Evolutionary conservation across 2,888 invertebrate species (phyloP).

Genomic region (Polietes domitor): DNA sequence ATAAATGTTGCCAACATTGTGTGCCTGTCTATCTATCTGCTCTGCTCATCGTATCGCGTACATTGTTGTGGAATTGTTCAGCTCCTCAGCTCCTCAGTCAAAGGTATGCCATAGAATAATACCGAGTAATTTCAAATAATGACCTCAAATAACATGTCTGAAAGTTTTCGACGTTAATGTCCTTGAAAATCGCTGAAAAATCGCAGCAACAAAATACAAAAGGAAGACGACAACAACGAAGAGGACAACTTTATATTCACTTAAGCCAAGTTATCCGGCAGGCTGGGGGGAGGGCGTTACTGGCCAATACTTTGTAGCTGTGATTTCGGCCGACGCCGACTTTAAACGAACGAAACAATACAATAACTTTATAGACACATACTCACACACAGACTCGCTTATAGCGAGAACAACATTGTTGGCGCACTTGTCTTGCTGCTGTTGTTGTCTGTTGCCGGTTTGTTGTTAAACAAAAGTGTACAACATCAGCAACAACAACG

Average conservation of each 20-base stretch:
- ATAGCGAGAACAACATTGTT: slow-evolving; percentile 4
- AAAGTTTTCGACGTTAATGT: slow-evolving; percentile 21
- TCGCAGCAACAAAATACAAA: not conserved
- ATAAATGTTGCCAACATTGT: slow-evolving; percentile 1
- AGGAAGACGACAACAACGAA: no score
- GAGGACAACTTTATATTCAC: slow-evolving; percentile 19
- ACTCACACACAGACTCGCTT: not conserved
- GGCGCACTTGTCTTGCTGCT: not conserved
- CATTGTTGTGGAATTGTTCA: slow-evolving; percentile 19
- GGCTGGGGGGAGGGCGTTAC: not conserved
- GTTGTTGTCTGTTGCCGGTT: not conserved
- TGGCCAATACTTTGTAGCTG: not conserved
- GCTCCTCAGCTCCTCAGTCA: no score
- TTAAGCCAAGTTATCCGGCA: not conserved
- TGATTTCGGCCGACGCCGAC: not conserved
- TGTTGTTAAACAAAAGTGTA: not conserved
- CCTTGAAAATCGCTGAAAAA: slow-evolving; percentile 48
- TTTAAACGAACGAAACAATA: not conserved
- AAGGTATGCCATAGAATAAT: not conserved
- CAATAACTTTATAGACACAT: not conserved
- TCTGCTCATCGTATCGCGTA: not conserved
- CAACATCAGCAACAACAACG: not conserved
- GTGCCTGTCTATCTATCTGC: not conserved
- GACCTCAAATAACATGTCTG: slow-evolving; percentile 37
- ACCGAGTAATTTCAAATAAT: slow-evolving; percentile 38